Conservation (phyloP, 2,888 invertebrate genomes). For the Chrysolina americana region DNA sequence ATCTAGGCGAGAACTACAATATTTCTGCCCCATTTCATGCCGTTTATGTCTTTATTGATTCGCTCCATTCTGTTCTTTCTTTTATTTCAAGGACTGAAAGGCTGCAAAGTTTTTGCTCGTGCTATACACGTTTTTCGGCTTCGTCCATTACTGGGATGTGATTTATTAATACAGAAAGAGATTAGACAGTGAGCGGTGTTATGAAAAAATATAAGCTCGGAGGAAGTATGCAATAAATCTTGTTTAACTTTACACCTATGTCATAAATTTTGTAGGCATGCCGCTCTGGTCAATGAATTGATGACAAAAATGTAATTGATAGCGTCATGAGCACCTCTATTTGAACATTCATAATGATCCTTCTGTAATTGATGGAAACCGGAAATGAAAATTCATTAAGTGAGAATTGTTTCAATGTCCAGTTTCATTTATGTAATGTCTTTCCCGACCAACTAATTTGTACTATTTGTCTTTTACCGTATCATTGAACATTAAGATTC, state of each 20-base stretch:
- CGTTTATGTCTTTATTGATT: conserved; percentile 20
- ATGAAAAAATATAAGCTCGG: conserved; percentile 50
- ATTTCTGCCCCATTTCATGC: conserved; percentile 14
- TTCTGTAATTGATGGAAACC: not conserved
- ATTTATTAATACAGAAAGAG: conserved; percentile 41
- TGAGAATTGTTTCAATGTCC: too few species aligned
- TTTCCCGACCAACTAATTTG: too few species aligned
- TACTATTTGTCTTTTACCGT: too few species aligned
- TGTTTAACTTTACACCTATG: conserved; percentile 42
- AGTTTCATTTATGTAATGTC: too few species aligned
- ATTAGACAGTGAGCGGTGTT: conserved; percentile 42
- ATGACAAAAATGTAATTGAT: not conserved
- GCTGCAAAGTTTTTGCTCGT: conserved; percentile 4
- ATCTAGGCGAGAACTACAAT: not conserved
- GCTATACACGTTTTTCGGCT: conserved; percentile 10
- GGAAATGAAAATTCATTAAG: too few species aligned
- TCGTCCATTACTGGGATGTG: conserved; percentile 33
- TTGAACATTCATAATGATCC: not conserved
- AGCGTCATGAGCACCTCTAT: not conserved
- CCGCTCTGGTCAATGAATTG: conserved; percentile 4
- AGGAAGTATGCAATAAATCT: conserved; percentile 48
- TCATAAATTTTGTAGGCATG: conserved; percentile 6
- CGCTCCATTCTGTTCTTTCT: conserved; percentile 8
- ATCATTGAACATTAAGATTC: too few species aligned
- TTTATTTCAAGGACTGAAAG: conserved; percentile 14